Evolutionary conservation across 2,888 invertebrate species (phyloP).

Genomic region (Agrypnus murinus): DNA sequence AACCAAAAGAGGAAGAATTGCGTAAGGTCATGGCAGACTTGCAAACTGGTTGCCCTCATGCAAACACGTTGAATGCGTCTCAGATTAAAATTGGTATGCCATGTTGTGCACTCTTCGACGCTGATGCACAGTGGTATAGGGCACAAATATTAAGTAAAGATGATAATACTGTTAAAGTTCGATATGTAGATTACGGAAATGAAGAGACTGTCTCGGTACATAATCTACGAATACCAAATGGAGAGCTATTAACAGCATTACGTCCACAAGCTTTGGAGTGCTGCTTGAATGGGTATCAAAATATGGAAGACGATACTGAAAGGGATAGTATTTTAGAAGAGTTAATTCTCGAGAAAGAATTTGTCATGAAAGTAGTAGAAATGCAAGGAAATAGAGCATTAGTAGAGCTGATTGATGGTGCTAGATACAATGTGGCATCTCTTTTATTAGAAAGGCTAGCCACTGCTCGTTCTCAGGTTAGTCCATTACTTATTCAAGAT

Average conservation of each 20-base stretch:
- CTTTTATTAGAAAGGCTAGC: constrained; percentile 67
- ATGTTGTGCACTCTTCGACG: constrained; percentile 87
- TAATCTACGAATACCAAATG: constrained; percentile 78
- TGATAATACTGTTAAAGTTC: constrained; percentile 73
- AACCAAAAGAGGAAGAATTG: constrained; percentile 76
- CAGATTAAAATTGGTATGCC: constrained; percentile 77
- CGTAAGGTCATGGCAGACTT: constrained; percentile 81
- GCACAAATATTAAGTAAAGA: constrained; percentile 80
- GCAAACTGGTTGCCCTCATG: constrained; percentile 74
- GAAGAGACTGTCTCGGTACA: constrained; percentile 82
- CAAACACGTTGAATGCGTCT: constrained; percentile 58
- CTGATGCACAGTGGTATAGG: constrained; percentile 92
- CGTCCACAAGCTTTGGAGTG: constrained; percentile 86
- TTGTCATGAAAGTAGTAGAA: constrained; percentile 76
- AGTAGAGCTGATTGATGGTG: constrained; percentile 77
- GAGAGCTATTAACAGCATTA: constrained; percentile 76
- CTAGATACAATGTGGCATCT: constrained; percentile 68
- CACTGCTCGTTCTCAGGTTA: constrained; percentile 64
- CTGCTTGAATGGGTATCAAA: constrained; percentile 80
- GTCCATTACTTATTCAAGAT: constrained; percentile 66
- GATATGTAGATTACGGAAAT: constrained; percentile 97
- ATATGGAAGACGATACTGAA: constrained; percentile 74
- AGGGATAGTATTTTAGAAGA: constrained; percentile 79
- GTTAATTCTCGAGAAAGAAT: constrained; percentile 79
- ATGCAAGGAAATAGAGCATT: constrained; percentile 74